These are phyloP conservation scores for Sebastes schlegelii DNA, from an alignment of 2,113 vertebrate genomes.

Conservation along the genomic window DNA sequence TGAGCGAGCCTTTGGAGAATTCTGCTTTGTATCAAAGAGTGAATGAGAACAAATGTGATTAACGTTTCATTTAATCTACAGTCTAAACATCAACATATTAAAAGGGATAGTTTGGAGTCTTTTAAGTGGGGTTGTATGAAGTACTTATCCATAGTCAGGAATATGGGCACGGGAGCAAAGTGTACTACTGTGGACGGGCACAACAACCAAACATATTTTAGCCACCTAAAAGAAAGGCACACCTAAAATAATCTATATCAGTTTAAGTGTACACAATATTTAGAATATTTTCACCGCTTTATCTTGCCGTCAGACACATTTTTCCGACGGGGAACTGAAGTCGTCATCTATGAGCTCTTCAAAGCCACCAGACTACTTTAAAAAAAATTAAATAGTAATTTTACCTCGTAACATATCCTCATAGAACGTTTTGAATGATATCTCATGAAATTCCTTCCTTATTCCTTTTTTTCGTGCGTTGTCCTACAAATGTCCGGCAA, in stretches of 20 bases:
- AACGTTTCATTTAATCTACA: constrained; percentile 15
- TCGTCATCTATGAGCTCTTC: neutral
- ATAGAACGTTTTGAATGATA: too few species aligned
- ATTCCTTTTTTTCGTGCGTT: too few species aligned
- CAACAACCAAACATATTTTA: neutral
- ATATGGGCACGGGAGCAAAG: neutral
- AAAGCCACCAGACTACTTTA: neutral
- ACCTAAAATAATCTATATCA: neutral
- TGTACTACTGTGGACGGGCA: neutral
- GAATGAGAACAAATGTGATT: constrained; percentile 21
- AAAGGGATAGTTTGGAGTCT: too few species aligned
- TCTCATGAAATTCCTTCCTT: too few species aligned
- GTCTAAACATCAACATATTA: neutral
- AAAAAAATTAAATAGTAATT: neutral
- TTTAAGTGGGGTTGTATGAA: neutral
- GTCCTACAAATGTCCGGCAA: too few species aligned
- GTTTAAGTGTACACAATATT: neutral
- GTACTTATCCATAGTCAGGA: neutral
- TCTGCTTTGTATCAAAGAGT: constrained; percentile 3
- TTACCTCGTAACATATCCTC: too few species aligned
- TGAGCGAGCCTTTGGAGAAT: neutral
- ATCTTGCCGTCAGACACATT: neutral
- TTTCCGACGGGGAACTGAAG: neutral
- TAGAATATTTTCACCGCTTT: neutral
- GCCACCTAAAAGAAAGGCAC: neutral